Base-by-base conservation (phyloP, 2,888 invertebrate species). In the Empis livida region DNA sequence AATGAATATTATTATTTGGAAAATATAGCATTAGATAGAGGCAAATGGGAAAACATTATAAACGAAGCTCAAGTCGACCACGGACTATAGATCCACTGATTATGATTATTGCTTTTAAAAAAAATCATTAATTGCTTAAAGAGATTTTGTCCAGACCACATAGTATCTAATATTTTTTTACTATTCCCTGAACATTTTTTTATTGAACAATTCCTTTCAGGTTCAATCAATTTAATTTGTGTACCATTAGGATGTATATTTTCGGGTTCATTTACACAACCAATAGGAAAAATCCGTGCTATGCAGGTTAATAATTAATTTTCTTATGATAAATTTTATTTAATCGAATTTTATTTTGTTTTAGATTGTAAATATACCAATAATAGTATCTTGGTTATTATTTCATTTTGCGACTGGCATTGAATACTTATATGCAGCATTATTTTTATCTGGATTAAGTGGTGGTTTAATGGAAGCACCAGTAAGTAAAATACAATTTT, bases 381-480 rank as follows among this genome's bases (percentile, higher is more conserved):
- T 88, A 61, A 68, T 84, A 56, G 63, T 75, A 42, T 82, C 87
- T 8, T 88, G 87, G 87, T 54, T 87, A 15, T 58, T 86, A 16
- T 83, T 85, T 59, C 72, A 83, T 61, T 84, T 77, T 59, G 72
- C 87, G 1, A 73, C 67, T 10, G 71, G 67, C 47, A 73, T 80
- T 1, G 71, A 71, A 51, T 79, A 82, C 61, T 71, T 88, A 30
- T 86, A 86, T 60, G 65, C 74, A 2, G 84, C 85, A 2, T 68
- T 87, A 37, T 75, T 78, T 53, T 67, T 88, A 49, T 81, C 84
- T 5, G 88, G 88, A 2, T 59, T 87, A 27, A 79, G 81, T 8
- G 88, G 88, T 46, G 88, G 88, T 46, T 68, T 88, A 10, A 71
- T 86, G 52, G 88, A 88, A 68, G 87, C 87, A 50, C 87, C 88